phyloP scores from a whole-genome alignment of 1,140 invertebrate genomes.

The Drosophila albomicans region DNA sequence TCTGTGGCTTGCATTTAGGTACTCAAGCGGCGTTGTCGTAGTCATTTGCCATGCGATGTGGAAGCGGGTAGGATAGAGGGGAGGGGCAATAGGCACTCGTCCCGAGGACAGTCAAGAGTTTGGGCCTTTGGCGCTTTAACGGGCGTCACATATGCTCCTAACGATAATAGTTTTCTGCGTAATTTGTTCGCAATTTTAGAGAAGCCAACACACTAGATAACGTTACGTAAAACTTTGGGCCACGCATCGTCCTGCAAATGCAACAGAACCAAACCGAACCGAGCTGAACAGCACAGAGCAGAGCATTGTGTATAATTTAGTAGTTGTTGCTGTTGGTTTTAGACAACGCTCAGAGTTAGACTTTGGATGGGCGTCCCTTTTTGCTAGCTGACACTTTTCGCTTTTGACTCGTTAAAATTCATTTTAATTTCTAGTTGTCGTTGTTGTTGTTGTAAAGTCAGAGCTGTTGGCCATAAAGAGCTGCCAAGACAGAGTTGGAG shows the following conservation, averaged over 20 bases:
- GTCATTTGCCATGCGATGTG: constrained; percentile 59
- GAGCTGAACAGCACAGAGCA: no score
- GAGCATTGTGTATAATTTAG: constrained; percentile 76
- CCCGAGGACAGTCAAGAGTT: constrained; percentile 17
- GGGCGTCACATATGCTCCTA: constrained; percentile 80
- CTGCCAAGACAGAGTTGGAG: constrained; percentile 35
- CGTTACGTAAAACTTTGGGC: constrained; percentile 57
- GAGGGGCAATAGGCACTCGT: not conserved
- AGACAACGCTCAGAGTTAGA: not conserved
- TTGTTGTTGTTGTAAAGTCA: constrained; percentile 12
- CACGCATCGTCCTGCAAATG: constrained; percentile 13
- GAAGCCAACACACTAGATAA: constrained; percentile 56
- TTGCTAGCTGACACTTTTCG: constrained; percentile 67
- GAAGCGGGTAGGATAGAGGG: not conserved
- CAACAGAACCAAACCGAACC: not conserved
- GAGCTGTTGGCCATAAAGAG: constrained; percentile 40
- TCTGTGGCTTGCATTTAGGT: constrained; percentile 71
- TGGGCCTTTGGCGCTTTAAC: constrained; percentile 60
- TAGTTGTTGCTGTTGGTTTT: constrained; percentile 37
- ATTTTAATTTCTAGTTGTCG: constrained; percentile 68
- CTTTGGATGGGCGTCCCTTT: constrained; percentile 23
- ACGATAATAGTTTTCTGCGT: constrained; percentile 84
- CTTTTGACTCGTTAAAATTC: constrained; percentile 79
- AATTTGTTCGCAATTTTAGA: constrained; percentile 82
- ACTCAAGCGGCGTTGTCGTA: constrained; percentile 66